Conservation (phyloP, 2,113 vertebrate species). For the Pterophyllum scalare region DNA sequence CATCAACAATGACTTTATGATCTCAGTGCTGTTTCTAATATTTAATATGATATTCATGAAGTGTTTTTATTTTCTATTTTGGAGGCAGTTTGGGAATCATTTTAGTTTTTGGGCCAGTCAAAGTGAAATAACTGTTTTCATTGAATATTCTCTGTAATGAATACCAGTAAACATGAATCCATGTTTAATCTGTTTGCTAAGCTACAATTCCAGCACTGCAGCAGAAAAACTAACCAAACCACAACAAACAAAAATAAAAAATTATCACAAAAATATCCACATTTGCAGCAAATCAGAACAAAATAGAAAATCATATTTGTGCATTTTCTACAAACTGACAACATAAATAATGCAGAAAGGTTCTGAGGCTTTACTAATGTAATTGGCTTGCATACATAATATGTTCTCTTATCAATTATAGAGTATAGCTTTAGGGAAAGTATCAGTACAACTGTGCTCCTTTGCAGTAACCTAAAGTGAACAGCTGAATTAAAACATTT, state of each 20-base stretch:
- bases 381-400: neutral
- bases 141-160: neutral
- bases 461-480: neutral
- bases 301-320: neutral
- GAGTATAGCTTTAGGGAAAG: neutral
- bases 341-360: neutral
- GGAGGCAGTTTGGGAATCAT: neutral
- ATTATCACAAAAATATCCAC: too few relatives aligned
- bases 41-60: neutral
- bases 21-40: neutral
- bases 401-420: neutral
- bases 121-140: rapidly evolving
- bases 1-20: neutral
- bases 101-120: neutral
- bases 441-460: neutral
- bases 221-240: neutral
- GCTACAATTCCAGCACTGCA: too few relatives aligned
- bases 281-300: neutral
- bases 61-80: neutral
- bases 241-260: too few relatives aligned
- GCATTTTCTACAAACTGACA: neutral
- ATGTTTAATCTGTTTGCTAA: neutral
- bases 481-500: neutral
- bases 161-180: neutral
- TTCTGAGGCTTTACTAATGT: neutral